Percentiles rank a stretch among this genome's conserved stretches.
Conservation (phyloP, 2,888 invertebrate species). For the Chamaedrilus cognettii region DNA sequence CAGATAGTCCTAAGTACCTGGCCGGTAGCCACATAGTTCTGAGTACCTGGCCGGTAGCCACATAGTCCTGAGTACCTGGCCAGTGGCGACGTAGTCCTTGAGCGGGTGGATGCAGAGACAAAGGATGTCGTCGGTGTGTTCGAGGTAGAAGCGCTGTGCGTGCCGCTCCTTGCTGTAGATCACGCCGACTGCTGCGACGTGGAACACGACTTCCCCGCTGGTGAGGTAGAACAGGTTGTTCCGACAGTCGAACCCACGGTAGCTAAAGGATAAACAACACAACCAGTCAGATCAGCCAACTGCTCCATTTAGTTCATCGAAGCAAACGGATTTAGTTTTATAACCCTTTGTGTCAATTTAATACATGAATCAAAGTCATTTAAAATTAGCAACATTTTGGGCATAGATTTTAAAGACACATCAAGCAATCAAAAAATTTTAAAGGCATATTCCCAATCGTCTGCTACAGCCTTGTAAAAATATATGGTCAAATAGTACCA, state of each 20-base stretch:
- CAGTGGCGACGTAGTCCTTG: slow-evolving; percentile 60
- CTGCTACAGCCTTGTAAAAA: too few relatives aligned
- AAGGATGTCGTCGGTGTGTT: slow-evolving; percentile 62
- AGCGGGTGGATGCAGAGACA: slow-evolving; percentile 59
- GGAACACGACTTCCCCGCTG: slow-evolving; percentile 59
- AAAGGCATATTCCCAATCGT: too few relatives aligned
- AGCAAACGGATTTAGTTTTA: too few relatives aligned
- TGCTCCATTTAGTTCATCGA: too few relatives aligned
- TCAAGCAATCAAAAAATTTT: too few relatives aligned
- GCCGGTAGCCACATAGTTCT: not conserved
- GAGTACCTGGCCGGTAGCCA: slow-evolving; percentile 63
- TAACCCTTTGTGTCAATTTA: too few relatives aligned
- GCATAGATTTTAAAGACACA: too few relatives aligned
- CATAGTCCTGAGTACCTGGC: slow-evolving; percentile 60
- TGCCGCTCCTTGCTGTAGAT: slow-evolving; percentile 54
- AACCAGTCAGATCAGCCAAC: too few relatives aligned
- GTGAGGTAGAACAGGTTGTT: slow-evolving; percentile 60
- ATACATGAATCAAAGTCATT: too few relatives aligned
- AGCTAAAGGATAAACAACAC: slow-evolving; percentile 55
- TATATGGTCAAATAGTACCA: too few relatives aligned
- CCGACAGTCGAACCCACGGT: slow-evolving; percentile 61
- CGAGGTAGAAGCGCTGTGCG: slow-evolving; percentile 58
- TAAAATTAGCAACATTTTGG: too few relatives aligned
- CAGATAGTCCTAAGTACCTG: too few relatives aligned
- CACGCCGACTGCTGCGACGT: slow-evolving; percentile 60